A percentile compares a stretch with the other conserved stretches of the same genome.
Evolutionary conservation across 2,113 vertebrate genomes (phyloP).

Genomic region (Myotis yumanensis): DNA sequence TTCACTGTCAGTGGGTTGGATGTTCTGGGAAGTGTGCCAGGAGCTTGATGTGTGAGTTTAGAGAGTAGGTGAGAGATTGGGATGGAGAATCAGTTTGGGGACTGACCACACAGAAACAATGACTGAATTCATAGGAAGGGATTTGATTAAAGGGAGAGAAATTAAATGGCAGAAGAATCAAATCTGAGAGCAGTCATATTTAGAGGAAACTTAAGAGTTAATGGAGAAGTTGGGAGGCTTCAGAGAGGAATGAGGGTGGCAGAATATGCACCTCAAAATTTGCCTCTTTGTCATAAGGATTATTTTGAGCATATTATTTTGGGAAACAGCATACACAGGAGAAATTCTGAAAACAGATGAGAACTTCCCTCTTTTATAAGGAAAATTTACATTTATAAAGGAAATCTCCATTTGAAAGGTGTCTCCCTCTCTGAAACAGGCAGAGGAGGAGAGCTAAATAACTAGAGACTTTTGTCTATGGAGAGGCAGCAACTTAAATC

Average conservation of each 20-base stretch:
- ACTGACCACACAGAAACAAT: background rate
- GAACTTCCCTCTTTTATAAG: background rate
- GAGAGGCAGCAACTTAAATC: background rate
- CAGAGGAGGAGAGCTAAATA: background rate
- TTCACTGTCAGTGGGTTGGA: background rate
- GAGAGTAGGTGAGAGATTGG: background rate
- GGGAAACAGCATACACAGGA: background rate
- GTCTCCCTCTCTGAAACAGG: background rate
- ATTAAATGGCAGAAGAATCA: background rate
- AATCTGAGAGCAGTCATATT: background rate
- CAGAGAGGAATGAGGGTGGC: background rate
- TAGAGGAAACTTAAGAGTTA: background rate
- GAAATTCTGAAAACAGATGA: background rate
- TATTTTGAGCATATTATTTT: conserved; percentile 6
- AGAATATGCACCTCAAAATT: background rate
- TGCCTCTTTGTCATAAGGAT: background rate
- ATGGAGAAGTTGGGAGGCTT: background rate
- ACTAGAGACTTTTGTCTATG: background rate
- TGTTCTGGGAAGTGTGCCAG: background rate
- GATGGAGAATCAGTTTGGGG: background rate
- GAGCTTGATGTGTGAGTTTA: background rate
- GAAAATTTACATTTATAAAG: conserved; percentile 20
- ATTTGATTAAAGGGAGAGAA: background rate
- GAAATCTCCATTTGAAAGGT: background rate
- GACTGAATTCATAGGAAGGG: background rate